These are phyloP conservation scores for Polydrusus pterygomalis DNA, from an alignment of 2,888 invertebrate genomes.

Conservation along the genomic window DNA sequence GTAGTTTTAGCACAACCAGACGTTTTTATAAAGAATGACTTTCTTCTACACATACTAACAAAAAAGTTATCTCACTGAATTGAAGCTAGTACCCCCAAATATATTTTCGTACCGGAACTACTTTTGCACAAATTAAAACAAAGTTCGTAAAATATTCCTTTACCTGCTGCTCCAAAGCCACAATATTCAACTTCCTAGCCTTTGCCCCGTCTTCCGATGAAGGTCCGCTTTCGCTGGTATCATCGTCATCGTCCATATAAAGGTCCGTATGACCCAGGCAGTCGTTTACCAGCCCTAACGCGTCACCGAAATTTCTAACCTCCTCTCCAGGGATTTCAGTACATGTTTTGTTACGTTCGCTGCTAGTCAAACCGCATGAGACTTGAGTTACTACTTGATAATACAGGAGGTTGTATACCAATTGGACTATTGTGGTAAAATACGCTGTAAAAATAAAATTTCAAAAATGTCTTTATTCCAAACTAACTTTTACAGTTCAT, in stretches of 20 bases:
- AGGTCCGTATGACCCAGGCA: slow-evolving; percentile 76
- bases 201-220: slow-evolving; percentile 48
- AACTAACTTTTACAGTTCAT: too few species aligned
- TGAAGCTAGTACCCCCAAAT: too few species aligned
- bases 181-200: slow-evolving; percentile 63
- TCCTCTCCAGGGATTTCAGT: slow-evolving; percentile 60
- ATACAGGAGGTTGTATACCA: slow-evolving; percentile 91
- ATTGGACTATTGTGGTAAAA: slow-evolving; percentile 90
- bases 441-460: slow-evolving; percentile 78
- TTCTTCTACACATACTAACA: too few species aligned
- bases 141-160: background rate
- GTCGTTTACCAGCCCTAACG: slow-evolving; percentile 72
- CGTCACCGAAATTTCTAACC: slow-evolving; percentile 69
- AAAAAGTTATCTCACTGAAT: too few species aligned
- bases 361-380: slow-evolving; percentile 80
- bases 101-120: too few species aligned
- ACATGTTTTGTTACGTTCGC: slow-evolving; percentile 75
- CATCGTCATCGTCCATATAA: slow-evolving; percentile 77
- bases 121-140: too few species aligned
- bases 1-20: too few species aligned
- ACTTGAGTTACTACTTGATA: slow-evolving; percentile 91
- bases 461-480: too few species aligned
- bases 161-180: slow-evolving; percentile 71
- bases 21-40: too few species aligned
- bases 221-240: slow-evolving; percentile 54